phyloP scores from a whole-genome alignment of 2,113 vertebrate species.

The Tamias sibiricus region DNA sequence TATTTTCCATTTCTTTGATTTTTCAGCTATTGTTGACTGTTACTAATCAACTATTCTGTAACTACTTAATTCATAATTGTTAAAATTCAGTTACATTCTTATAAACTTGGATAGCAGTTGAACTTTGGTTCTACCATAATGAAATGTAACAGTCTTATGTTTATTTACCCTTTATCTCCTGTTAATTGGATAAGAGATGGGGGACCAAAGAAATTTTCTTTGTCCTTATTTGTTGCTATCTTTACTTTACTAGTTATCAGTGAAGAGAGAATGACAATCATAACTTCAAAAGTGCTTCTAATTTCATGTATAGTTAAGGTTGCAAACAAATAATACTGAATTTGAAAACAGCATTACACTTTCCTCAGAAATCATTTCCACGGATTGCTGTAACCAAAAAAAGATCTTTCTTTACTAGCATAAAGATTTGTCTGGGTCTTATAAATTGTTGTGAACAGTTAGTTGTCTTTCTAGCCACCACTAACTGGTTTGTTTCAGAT shows the following conservation, averaged over 20 bases:
- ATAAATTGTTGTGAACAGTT: neutral
- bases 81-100: slow-evolving; percentile 27
- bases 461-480: neutral
- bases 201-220: slow-evolving; percentile 17
- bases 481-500: slow-evolving; percentile 43
- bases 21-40: neutral
- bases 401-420: neutral
- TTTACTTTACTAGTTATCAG: neutral
- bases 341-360: slow-evolving; percentile 70
- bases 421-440: neutral
- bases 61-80: neutral
- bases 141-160: slow-evolving; percentile 2
- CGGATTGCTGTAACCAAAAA: slow-evolving; percentile 11
- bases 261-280: neutral
- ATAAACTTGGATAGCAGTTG: neutral
- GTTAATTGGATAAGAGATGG: neutral
- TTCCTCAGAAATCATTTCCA: slow-evolving; percentile 45
- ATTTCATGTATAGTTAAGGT: neutral
- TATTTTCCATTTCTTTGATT: neutral
- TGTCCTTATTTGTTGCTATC: neutral
- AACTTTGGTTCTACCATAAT: slow-evolving; percentile 10
- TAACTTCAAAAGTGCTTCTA: neutral
- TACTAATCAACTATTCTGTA: neutral
- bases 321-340: slow-evolving; percentile 39
- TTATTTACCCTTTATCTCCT: neutral